Evolutionary conservation across 2,888 invertebrate genomes (phyloP), one percentile per base, ranked within the genome.

Genomic region (Mythimna loreyi): DNA sequence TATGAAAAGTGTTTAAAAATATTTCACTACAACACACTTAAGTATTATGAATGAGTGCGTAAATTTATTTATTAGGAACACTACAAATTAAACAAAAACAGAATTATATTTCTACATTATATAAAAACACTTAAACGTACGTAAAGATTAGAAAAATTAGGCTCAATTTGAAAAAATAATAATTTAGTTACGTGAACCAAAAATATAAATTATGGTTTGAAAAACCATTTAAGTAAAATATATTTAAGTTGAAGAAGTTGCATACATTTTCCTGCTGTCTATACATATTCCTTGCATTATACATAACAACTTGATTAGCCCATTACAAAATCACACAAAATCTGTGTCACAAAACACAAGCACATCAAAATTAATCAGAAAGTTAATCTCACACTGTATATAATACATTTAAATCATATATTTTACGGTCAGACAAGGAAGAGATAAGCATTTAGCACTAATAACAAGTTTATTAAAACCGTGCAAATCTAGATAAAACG

Each of bases 401-500:
- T 11, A 45, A 40, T 40, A 56, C 62, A 67, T 64, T 55, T 13
- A 68, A 55, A 60, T 45, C 25, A n/a, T 53, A 59, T 56, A 63
- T 36, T 62, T 65, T 60, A 66, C 28, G 28, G 28, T 67, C 57
- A 59, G 50, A 40, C 47, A 64, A 71, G 65, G 49, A 67, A 75
- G 40, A 72, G 58, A 83, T 75, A 75, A 69, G 28, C 49, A 19
- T 25, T 49, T 57, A 58, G 7, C 36, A 49, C 40, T 53, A 67
- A 75, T 63, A 81, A 49, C 13, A 58, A 50, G 45, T 28, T 23
- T 59, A 63, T 67, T 74, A 70, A 40, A 73, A 69, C 78, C 61
- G 25, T 64, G 70, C 33, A 61, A 67, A 81, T 81, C 78, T 72
- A 66, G 75, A 80, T 74, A 70, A 68, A 30, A n/a, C 64, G 49